Evolutionary conservation across 1,140 invertebrate genomes (phyloP).

Genomic region (Homalodisca vitripennis): DNA sequence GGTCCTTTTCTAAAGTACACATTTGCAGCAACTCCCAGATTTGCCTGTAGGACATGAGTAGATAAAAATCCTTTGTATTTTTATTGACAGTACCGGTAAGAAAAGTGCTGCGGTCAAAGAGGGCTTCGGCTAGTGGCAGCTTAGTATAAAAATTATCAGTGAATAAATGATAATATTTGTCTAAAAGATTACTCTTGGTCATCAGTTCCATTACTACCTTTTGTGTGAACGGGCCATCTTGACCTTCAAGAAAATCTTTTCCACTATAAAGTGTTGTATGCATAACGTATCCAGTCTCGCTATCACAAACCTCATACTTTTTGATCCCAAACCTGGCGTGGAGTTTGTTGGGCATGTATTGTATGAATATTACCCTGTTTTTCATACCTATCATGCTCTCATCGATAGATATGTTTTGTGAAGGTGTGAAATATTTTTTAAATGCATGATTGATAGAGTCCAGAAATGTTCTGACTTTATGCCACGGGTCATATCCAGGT

Average conservation of each 20-base stretch:
- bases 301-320: conserved; percentile 26
- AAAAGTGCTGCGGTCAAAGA: conserved; percentile 15
- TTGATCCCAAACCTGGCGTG: conserved; percentile 28
- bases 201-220: conserved; percentile 24
- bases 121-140: conserved; percentile 15
- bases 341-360: conserved; percentile 30
- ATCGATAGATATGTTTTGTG: conserved; percentile 16
- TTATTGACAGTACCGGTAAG: conserved; percentile 31
- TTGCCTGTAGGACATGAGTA: too few relatives aligned
- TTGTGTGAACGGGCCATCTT: conserved; percentile 22
- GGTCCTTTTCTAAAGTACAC: too few relatives aligned
- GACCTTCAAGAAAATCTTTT: conserved; percentile 24
- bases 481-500: conserved; percentile 18
- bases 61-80: conserved; percentile 29
- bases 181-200: conserved; percentile 12
- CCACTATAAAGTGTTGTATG: conserved; percentile 17
- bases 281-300: background rate
- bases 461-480: background rate
- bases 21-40: too few relatives aligned
- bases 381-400: conserved; percentile 28
- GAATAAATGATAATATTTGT: conserved; percentile 30
- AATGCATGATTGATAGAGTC: background rate
- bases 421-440: conserved; percentile 19
- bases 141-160: conserved; percentile 30
- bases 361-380: conserved; percentile 25